phyloP scores from a whole-genome alignment of 2,113 vertebrate genomes.

The Notechis scutatus region DNA sequence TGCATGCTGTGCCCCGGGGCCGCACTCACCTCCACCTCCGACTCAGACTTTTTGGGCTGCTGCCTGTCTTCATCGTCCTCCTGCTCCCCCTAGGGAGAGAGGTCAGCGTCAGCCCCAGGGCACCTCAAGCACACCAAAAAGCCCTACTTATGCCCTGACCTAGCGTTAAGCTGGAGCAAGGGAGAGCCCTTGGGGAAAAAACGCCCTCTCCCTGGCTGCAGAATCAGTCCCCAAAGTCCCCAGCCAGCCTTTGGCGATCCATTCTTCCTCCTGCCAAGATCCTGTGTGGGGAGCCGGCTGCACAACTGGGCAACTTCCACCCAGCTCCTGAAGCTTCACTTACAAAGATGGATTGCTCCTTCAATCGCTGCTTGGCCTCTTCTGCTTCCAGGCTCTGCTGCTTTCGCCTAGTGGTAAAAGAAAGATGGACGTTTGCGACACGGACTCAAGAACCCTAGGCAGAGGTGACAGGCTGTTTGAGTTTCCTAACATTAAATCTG shows the following conservation, averaged over 20 bases:
- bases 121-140: neutral
- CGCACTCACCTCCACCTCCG: slow-evolving; percentile 86
- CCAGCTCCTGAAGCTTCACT: slow-evolving; percentile 42
- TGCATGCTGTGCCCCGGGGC: slow-evolving; percentile 11
- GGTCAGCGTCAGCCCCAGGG: slow-evolving; percentile 43
- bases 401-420: slow-evolving; percentile 75
- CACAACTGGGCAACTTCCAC: slow-evolving; percentile 4
- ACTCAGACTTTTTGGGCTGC: slow-evolving; percentile 85
- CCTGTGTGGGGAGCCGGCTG: slow-evolving; percentile 6
- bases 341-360: slow-evolving; percentile 81
- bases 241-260: slow-evolving; percentile 10
- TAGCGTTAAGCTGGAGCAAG: neutral
- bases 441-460: neutral
- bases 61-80: slow-evolving; percentile 78
- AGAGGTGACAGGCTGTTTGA: neutral
- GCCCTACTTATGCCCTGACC: neutral
- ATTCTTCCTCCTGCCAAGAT: slow-evolving; percentile 7
- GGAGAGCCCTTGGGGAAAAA: neutral
- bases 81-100: slow-evolving; percentile 67
- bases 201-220: neutral
- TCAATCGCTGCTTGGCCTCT: slow-evolving; percentile 82
- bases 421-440: neutral
- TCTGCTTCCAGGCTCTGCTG: slow-evolving; percentile 86
- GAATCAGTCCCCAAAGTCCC: neutral
- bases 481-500: neutral